phyloP scores from a whole-genome alignment of 2,888 invertebrate genomes.

The Bhutanitis thaidina region DNA sequence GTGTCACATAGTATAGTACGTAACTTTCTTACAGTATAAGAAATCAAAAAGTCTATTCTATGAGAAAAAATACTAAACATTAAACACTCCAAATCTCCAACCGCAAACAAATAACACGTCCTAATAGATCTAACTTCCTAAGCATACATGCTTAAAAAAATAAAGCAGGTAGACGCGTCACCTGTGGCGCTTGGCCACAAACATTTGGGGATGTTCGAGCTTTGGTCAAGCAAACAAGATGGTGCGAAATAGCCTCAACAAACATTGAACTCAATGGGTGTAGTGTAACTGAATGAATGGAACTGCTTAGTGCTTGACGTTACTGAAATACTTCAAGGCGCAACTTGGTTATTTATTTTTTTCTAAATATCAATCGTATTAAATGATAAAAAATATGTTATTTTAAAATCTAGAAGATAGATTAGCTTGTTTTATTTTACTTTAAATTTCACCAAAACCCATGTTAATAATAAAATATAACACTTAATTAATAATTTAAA shows the following conservation, averaged over 20 bases:
- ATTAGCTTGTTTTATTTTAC: no score
- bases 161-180: constrained; percentile 54
- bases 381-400: no score
- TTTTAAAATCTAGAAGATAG: no score
- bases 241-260: constrained; percentile 60
- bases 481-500: no score
- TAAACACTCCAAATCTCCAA: constrained; percentile 35
- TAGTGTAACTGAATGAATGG: constrained; percentile 53
- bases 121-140: constrained; percentile 43
- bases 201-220: constrained; percentile 41
- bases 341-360: constrained; percentile 5
- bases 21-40: no score
- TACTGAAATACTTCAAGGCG: constrained; percentile 20
- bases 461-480: no score
- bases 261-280: constrained; percentile 54
- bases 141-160: constrained; percentile 51
- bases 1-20: no score
- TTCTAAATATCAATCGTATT: no score
- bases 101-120: constrained; percentile 32
- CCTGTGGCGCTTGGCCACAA: constrained; percentile 66
- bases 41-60: no score
- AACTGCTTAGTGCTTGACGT: constrained; percentile 32
- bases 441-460: no score
- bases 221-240: constrained; percentile 56
- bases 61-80: constrained; percentile 23